Base-by-base conservation (phyloP, 2,113 vertebrate genomes). In the Neomonachus schauinslandi region DNA sequence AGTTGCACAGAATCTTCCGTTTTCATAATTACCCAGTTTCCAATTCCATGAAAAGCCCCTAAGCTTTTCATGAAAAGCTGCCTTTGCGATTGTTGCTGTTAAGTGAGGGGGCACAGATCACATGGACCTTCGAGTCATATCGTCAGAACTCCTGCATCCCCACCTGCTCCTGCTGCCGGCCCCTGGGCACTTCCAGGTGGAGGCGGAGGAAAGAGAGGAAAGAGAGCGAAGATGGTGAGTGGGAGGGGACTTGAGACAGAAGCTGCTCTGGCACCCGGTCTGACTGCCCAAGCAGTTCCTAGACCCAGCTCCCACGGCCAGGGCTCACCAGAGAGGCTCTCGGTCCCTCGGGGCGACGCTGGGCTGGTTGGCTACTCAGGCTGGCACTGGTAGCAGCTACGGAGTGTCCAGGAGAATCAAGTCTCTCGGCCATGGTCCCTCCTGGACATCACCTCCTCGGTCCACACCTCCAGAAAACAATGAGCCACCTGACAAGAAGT, bases 321-420 rank as follows among this genome's bases (percentile, higher is more conserved):
- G 99, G 99, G 98, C 99, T 99, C 99, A 99, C 99, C 98, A 99
- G 99, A 99, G 97, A 99, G 99, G 98, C 99, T 99, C 99, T 99
- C 99, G 98, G 99, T 99, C 98, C 99, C 99, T 99, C 99, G 99
- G 94, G 99, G 99, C 89, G 99, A 99, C 93, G 99, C 98, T 0
- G 99, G 99, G 97, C 99, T 99, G 59, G 99, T 22, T 99, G 99
- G 98, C 99, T 99, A 99, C 99, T 99, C 99, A 99, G 99, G 98
- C 99, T 99, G 98, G 99, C 99, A 98, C 99, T 99, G 99, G 99
- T 99, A 3, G 99, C 99, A 91, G 99, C 99, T 2, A 99, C 99
- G 65, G 99, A 99, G 98, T 99, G 99, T 90, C 99, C 99, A 0
- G 99, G 99, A 79, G 99, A 99, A 97, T 99, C 99, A 0, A 99